Percentiles rank a stretch among this genome's conserved stretches.
These are phyloP conservation scores for Myopa tessellatipennis DNA, from an alignment of 2,888 invertebrate species.

Conservation along the genomic window DNA sequence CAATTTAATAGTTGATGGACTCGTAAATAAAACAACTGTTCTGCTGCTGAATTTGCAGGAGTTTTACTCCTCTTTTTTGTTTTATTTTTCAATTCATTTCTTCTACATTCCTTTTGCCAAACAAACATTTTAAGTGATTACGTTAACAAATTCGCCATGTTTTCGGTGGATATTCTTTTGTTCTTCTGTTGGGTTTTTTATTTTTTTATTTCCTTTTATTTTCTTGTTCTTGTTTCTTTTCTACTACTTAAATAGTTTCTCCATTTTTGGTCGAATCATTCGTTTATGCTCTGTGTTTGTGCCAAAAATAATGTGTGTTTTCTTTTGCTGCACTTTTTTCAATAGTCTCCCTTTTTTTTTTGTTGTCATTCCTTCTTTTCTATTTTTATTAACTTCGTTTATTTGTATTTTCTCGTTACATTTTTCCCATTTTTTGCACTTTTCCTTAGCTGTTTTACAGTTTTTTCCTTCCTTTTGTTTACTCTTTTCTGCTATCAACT, in stretches of 20 bases:
- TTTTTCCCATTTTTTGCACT: neutral
- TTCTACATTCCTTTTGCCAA: neutral
- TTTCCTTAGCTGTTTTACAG: neutral
- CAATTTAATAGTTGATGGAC: no score
- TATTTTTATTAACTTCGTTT: neutral
- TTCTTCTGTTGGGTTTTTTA: neutral
- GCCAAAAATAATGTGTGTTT: neutral
- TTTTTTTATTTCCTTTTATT: neutral
- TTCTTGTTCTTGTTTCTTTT: neutral
- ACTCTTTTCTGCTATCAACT: conserved; percentile 1
- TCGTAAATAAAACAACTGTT: neutral
- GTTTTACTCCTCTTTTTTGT: neutral
- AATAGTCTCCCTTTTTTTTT: neutral
- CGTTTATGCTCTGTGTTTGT: neutral
- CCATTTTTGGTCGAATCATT: conserved; percentile 4
- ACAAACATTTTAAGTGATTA: conserved; percentile 33
- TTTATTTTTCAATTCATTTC: neutral
- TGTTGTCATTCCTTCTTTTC: neutral
- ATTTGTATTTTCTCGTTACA: neutral
- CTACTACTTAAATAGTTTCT: neutral
- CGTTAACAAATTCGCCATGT: conserved; percentile 7
- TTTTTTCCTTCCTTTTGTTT: neutral
- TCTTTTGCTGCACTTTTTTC: neutral
- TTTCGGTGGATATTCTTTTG: neutral
- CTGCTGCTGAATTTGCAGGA: neutral